Evolutionary conservation across 2,797 vertebrate genomes (phyloP).

Genomic region (Sebastes matsubarae): DNA sequence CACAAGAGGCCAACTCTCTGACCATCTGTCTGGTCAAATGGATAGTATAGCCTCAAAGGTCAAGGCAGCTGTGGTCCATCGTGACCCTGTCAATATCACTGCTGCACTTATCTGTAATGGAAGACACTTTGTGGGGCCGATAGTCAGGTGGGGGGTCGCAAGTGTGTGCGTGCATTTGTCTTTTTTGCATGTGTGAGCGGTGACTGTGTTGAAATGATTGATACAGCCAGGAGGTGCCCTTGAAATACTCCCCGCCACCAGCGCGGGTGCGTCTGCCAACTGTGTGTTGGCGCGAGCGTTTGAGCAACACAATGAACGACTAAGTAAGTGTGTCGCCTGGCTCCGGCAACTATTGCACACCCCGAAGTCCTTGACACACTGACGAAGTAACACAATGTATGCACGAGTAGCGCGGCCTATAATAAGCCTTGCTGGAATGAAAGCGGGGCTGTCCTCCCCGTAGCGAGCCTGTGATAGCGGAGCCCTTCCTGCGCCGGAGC

Average conservation of each 20-base stretch:
- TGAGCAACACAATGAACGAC: constrained; percentile 16
- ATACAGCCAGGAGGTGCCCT: constrained; percentile 50
- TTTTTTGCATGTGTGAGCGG: constrained; percentile 14
- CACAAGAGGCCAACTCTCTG: background rate
- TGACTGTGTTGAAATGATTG: constrained; percentile 34
- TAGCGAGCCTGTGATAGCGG: constrained; percentile 47
- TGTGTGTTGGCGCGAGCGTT: constrained; percentile 16
- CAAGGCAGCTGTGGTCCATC: constrained; percentile 37
- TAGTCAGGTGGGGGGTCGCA: constrained; percentile 4
- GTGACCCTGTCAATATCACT: constrained; percentile 65
- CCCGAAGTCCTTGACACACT: constrained; percentile 61
- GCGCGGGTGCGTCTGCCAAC: constrained; percentile 49
- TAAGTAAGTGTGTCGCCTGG: constrained; percentile 57
- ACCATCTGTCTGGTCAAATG: constrained; percentile 64
- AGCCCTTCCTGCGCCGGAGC: constrained; percentile 47
- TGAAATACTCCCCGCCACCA: constrained; percentile 37
- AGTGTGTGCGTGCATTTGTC: constrained; percentile 26
- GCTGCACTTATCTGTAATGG: constrained; percentile 74
- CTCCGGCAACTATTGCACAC: constrained; percentile 52
- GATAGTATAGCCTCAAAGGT: constrained; percentile 53
- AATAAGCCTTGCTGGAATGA: constrained; percentile 66
- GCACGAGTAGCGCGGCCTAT: constrained; percentile 57
- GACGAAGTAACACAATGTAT: constrained; percentile 55
- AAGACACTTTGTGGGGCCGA: constrained; percentile 58
- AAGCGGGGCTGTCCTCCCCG: constrained; percentile 48